These are phyloP conservation scores for Anoplopoma fimbria DNA, from an alignment of 2,113 vertebrate genomes.

Conservation along the genomic window DNA sequence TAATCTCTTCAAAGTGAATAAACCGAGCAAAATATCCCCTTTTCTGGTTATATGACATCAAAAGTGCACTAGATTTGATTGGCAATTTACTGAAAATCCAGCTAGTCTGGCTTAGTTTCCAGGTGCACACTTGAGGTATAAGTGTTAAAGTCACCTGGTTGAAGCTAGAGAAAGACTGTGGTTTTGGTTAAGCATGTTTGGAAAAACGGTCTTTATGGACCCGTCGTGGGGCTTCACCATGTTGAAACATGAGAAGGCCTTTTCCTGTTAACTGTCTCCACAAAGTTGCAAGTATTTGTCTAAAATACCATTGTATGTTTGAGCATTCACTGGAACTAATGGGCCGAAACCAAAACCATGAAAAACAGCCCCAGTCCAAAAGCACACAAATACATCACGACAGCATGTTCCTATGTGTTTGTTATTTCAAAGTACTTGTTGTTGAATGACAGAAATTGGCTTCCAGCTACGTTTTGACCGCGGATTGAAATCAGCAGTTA, in stretches of 20 bases:
- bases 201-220: background rate
- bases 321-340: background rate
- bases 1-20: slow-evolving; percentile 42
- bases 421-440: background rate
- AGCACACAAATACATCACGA: background rate
- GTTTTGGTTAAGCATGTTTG: too few relatives aligned
- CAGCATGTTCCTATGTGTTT: too few relatives aligned
- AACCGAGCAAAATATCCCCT: background rate
- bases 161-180: too few relatives aligned
- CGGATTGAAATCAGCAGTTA: background rate
- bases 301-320: background rate
- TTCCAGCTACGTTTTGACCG: background rate
- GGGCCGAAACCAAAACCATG: background rate
- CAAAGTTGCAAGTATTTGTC: background rate
- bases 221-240: background rate
- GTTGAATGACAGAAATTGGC: background rate
- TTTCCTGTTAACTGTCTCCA: background rate
- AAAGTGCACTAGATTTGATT: too few relatives aligned
- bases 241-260: background rate
- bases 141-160: background rate
- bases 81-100: background rate
- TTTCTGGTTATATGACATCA: background rate
- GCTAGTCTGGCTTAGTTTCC: background rate
- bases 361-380: background rate
- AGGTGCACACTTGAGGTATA: background rate